These are phyloP conservation scores for Telenomus remus DNA, from an alignment of 1,140 invertebrate species.

Conservation along the genomic window DNA sequence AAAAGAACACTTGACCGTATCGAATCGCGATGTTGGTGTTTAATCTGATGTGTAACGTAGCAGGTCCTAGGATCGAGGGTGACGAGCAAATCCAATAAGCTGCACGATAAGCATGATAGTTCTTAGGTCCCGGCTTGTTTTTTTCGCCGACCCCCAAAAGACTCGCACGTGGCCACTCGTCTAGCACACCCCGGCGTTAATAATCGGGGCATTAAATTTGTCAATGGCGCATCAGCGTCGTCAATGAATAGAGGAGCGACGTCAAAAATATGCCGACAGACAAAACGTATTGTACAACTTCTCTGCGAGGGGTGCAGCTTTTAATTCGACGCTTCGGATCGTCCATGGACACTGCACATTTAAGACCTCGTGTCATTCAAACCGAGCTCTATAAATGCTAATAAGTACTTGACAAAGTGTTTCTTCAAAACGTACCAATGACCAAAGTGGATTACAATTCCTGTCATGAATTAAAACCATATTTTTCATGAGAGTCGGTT, in stretches of 20 bases:
- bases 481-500: no score
- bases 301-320: no score
- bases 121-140: conserved; percentile 46
- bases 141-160: conserved; percentile 35
- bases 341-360: conserved; percentile 9
- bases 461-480: no score
- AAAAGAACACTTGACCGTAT: conserved; percentile 70
- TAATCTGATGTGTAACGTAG: conserved; percentile 72
- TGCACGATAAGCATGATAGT: conserved; percentile 68
- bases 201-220: conserved; percentile 74
- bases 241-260: conserved; percentile 64
- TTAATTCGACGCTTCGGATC: no score
- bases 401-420: conserved; percentile 4
- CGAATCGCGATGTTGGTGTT: conserved; percentile 63
- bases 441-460: conserved; percentile 12
- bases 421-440: conserved; percentile 18
- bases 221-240: conserved; percentile 68
- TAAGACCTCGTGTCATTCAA: conserved; percentile 13
- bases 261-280: conserved; percentile 65
- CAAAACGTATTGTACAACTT: conserved; percentile 53
- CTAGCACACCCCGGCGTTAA: conserved; percentile 67
- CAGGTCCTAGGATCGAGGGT: conserved; percentile 64
- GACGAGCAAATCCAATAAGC: conserved; percentile 71
- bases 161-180: conserved; percentile 73
- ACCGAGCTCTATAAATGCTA: conserved; percentile 21